A percentile compares a stretch with the other conserved stretches of the same genome.
Evolutionary conservation across 2,888 invertebrate genomes (phyloP).

Genomic region (Rosalia funebris): DNA sequence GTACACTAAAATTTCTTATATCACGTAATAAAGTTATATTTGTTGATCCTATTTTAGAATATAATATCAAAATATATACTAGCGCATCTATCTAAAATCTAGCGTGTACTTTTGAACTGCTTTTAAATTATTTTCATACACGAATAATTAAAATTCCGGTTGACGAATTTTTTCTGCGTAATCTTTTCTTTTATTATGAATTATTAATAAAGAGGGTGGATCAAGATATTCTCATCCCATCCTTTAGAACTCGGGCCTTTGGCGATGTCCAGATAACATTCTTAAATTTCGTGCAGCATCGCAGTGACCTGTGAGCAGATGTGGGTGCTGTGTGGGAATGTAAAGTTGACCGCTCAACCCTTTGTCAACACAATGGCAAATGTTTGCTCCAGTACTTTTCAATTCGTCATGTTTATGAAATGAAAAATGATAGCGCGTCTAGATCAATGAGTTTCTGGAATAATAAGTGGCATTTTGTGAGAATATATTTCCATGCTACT

Average conservation of each 20-base stretch:
- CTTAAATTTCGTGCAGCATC: constrained; percentile 45
- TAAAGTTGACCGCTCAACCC: constrained; percentile 48
- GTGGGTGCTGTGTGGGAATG: constrained; percentile 55
- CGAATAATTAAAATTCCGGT: no score
- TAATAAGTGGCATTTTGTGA: constrained; percentile 25
- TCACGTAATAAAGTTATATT: no score
- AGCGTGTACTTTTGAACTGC: no score
- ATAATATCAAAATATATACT: no score
- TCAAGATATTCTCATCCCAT: constrained; percentile 34
- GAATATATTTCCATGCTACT: constrained; percentile 4
- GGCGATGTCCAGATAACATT: constrained; percentile 50
- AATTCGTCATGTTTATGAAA: constrained; percentile 32
- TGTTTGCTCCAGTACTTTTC: constrained; percentile 52
- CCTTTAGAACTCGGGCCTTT: constrained; percentile 10
- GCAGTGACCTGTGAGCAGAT: constrained; percentile 50
- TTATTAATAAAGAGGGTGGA: constrained; percentile 30
- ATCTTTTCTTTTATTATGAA: no score
- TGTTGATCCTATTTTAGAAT: no score
- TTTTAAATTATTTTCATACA: no score
- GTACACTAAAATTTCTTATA: no score
- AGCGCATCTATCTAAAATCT: no score
- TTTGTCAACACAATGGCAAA: constrained; percentile 49
- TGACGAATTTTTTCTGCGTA: no score
- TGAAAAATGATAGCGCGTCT: constrained; percentile 31
- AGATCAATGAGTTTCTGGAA: constrained; percentile 19